Evolutionary conservation across 2,797 vertebrate genomes (phyloP), one percentile per base, ranked within the genome.

Genomic region (Margarornis squamiger): DNA sequence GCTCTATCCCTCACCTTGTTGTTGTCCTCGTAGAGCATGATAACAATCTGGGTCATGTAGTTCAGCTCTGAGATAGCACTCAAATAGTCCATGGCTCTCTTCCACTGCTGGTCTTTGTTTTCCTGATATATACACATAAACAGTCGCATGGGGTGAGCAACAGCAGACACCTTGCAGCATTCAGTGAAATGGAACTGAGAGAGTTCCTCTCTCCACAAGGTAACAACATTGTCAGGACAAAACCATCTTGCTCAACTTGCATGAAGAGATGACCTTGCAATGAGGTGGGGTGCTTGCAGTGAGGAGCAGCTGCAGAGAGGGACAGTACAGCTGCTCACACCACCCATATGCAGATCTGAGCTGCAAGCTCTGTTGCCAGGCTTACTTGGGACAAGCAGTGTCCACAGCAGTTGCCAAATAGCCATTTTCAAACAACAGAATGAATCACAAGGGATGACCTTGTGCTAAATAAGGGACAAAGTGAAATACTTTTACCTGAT

Each of bases 41-140:
- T 99, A 92, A 99, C 99, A 71, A 99, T 99, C 98, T 99, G 99
- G 66, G 99, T 99, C 99, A 99, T 99, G 97, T 99, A 99, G 98
- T 99, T 99, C 96, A 99, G 99, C 92, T 99, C 99, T n/a, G 99
- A 98, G 94, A 99, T 99, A 32, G 99, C 99, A 59, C 99, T 98
- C 88, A 99, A 98, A 96, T 99, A 99, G 97, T 99, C 99, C 99
- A 99, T 98, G 95, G 99, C 99, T 80, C 99, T 98, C 96, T 98
- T 99, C 99, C 99, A 99, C 96, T 99, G 99, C 95, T 99, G 98
- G 97, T 99, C 99, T 95, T 99, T 98, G 90, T 98, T 99, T 77
- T 99, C 99, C 99, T 99, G 97, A 72, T 94, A 73, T 7, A 95
- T 39, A 97, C 83, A 97, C 88, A 97, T 29, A 95, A 95, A 95